A percentile compares a stretch with the other conserved stretches of the same genome.
Conservation (phyloP, 1,140 invertebrate genomes). For the Trachymyrmex septentrionalis region DNA sequence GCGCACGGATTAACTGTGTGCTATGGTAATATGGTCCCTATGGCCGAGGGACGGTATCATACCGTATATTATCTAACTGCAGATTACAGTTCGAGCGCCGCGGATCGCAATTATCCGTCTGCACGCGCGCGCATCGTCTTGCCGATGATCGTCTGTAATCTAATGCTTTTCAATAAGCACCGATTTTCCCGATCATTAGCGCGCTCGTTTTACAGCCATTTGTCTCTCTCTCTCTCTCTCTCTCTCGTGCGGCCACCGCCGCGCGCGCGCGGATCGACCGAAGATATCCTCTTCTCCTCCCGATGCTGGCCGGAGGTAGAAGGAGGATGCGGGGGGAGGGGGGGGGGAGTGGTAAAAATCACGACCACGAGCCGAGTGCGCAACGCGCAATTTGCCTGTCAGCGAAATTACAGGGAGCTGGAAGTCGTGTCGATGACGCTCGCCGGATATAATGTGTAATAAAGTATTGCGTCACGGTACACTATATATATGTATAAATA, state of each 20-base stretch:
- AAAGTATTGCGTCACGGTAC: constrained; percentile 52
- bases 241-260: constrained; percentile 28
- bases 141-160: constrained; percentile 75
- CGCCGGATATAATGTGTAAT: constrained; percentile 60
- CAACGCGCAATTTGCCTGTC: constrained; percentile 57
- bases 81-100: constrained; percentile 75
- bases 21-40: constrained; percentile 73
- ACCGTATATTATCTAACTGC: constrained; percentile 82
- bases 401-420: constrained; percentile 57
- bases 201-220: constrained; percentile 69
- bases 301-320: neutral
- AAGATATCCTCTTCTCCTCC: constrained; percentile 5
- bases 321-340: too few relatives aligned
- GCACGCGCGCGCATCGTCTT: constrained; percentile 65
- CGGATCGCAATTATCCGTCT: constrained; percentile 82
- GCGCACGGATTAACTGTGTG: constrained; percentile 37
- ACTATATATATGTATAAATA: too few relatives aligned
- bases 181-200: constrained; percentile 82
- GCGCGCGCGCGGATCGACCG: neutral
- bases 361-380: constrained; percentile 33
- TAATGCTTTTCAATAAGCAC: constrained; percentile 82
- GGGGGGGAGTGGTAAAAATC: constrained; percentile 49
- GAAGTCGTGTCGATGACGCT: constrained; percentile 48
- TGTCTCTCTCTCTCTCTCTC: too few relatives aligned
- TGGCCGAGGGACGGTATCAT: constrained; percentile 73